Conservation (phyloP, 2,113 vertebrate species). For the Bubo bubo region DNA sequence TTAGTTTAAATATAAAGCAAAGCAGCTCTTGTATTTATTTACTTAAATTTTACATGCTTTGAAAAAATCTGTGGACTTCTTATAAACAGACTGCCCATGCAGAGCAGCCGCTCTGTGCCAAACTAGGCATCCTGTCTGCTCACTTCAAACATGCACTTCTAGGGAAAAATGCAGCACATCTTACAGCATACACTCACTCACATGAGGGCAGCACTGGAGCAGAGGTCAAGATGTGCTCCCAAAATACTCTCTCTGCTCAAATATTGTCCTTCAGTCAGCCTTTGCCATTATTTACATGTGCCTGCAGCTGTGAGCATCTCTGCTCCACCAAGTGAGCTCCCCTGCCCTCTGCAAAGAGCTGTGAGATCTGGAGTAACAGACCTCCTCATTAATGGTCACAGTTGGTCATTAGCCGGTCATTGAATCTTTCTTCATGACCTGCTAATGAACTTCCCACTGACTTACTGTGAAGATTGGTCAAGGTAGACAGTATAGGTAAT, state of each 20-base stretch:
- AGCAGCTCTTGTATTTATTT: not conserved
- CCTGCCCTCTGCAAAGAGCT: not conserved
- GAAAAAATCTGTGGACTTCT: not conserved
- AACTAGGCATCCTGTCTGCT: not conserved
- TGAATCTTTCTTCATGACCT: conserved; percentile 8
- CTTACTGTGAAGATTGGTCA: conserved; percentile 24
- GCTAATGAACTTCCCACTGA: conserved; percentile 37
- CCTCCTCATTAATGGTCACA: not conserved
- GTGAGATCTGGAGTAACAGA: not conserved
- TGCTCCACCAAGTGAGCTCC: not conserved
- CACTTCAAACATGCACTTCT: not conserved
- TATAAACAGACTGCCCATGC: not conserved
- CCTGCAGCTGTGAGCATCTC: not conserved
- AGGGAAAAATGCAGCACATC: not conserved
- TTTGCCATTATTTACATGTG: not conserved
- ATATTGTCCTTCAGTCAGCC: not conserved
- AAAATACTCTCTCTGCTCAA: not conserved
- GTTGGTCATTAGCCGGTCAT: not conserved
- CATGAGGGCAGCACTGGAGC: fast-evolving
- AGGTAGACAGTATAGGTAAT: conserved; percentile 12
- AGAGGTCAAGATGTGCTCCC: not conserved
- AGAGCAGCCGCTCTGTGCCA: not conserved
- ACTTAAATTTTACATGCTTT: not conserved
- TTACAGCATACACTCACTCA: not conserved
- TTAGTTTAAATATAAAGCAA: not conserved